phyloP scores from a whole-genome alignment of 2,888 invertebrate species.

The Emmelina monodactyla region DNA sequence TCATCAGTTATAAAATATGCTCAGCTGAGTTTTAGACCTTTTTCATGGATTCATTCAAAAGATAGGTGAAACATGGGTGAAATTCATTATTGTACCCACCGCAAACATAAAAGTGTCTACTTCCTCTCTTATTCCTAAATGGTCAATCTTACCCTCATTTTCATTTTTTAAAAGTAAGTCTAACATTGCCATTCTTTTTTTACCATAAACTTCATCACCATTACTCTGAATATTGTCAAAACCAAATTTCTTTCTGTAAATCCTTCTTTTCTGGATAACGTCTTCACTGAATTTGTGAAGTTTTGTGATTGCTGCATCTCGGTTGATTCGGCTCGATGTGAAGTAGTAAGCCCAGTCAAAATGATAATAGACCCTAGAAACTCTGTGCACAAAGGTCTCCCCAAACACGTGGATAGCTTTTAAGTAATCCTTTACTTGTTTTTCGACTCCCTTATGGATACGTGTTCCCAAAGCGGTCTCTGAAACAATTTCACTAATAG shows the following conservation, averaged over 20 bases:
- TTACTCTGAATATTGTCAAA: neutral
- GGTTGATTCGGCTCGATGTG: conserved; percentile 1
- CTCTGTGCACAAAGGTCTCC: conserved; percentile 3
- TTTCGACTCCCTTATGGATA: conserved; percentile 24
- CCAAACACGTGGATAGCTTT: conserved; percentile 33
- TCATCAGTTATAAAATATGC: neutral
- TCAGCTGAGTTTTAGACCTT: neutral
- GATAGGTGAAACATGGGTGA: too few relatives aligned
- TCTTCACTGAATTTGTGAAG: conserved; percentile 49
- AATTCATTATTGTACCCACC: too few relatives aligned
- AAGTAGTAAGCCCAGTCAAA: conserved; percentile 3
- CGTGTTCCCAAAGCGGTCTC: conserved; percentile 61
- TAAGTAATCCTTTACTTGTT: conserved; percentile 35
- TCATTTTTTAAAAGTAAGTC: conserved; percentile 65
- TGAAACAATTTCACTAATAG: too few relatives aligned
- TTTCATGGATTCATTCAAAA: too few relatives aligned
- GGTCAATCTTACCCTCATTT: conserved; percentile 55
- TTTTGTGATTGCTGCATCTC: conserved; percentile 27
- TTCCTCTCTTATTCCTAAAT: conserved; percentile 68
- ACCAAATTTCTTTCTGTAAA: neutral
- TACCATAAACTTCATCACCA: conserved; percentile 4
- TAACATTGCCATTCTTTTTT: conserved; percentile 54
- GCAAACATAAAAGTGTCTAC: conserved; percentile 75
- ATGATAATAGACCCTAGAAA: conserved; percentile 5
- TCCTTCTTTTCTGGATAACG: conserved; percentile 36